Evolutionary conservation across 2,888 invertebrate species (phyloP), one percentile per base, ranked within the genome.

Genomic region (Drosophila incognita): DNA sequence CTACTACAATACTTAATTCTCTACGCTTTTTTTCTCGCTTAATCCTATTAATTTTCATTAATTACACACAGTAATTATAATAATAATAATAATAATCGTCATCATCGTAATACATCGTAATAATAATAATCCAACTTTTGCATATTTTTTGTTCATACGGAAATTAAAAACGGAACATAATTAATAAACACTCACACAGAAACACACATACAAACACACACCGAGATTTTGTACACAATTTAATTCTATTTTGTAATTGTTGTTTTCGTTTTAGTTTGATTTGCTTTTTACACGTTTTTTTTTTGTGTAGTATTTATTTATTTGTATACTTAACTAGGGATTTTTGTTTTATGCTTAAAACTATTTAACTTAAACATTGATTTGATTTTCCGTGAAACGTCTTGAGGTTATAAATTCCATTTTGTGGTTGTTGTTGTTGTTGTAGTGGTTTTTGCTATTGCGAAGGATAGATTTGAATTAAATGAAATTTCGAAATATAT

Each of bases 351-450:
- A 24, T 24, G 21, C 87, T 89, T 87, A 90, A 87, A 89, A 90
- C 86, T 90, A 88, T 90, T 87, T 87, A 90, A 91, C 90, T 90
- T 89, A 90, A 87, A 91, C 79, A 79, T 84, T 80, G 84, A 87
- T 87, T 89, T 86, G 82, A 87, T 88, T 82, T 79, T 74, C 72
- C 73, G 56, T 82, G 65, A 80, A 83, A 81, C 72, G 71, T 82
- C 70, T 79, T 80, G 78, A 78, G 81, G 81, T 80, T 71, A 58
- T 71, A 67, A 76, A 76, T 80, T 80, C 64, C 76, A 71, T 80
- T 58, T 69, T 69, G 46, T 54, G 53, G 36, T 46, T 67, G 59
- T 61, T 64, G 51, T 48, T 49, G 35, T 57, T 52, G 27, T 58
- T 66, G 49, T 68, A 6, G 51, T 27, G 46, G 46, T 27, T 40